phyloP scores from a whole-genome alignment of 2,888 invertebrate genomes.

The Epistrophe grossulariae region DNA sequence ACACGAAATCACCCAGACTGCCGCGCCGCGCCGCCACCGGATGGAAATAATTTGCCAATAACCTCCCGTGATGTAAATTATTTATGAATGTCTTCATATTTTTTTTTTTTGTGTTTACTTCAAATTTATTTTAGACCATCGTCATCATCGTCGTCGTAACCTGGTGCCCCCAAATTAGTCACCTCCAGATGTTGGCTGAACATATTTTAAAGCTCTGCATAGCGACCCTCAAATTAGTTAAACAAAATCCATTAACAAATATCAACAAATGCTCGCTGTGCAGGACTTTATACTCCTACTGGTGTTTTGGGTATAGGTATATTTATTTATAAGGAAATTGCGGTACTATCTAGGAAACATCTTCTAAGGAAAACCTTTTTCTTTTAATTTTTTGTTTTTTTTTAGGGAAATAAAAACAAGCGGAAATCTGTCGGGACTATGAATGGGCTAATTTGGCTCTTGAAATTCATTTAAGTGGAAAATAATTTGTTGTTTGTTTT shows the following conservation, averaged over 20 bases:
- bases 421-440: conserved; percentile 7
- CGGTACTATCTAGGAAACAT: conserved; percentile 8
- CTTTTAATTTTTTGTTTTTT: not conserved
- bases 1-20: not conserved
- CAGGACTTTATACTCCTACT: not conserved
- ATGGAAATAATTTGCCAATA: conserved; percentile 24
- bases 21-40: not conserved
- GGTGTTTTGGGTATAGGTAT: no score
- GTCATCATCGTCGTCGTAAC: not conserved
- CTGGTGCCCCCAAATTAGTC: conserved; percentile 16
- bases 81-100: not conserved
- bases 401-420: not conserved
- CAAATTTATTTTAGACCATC: conserved; percentile 9
- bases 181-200: conserved; percentile 11
- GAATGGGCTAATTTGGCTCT: conserved; percentile 17
- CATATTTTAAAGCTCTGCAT: conserved; percentile 16
- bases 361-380: conserved; percentile 11
- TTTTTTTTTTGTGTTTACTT: not conserved
- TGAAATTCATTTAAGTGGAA: conserved; percentile 24
- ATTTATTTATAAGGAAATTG: not conserved
- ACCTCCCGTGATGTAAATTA: not conserved
- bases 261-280: conserved; percentile 1
- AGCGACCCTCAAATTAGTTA: conserved; percentile 14
- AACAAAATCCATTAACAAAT: conserved; percentile 34
- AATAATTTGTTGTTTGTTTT: conserved; percentile 18